These are phyloP conservation scores for Regulus satrapa DNA, from an alignment of 2,113 vertebrate species.

Conservation along the genomic window DNA sequence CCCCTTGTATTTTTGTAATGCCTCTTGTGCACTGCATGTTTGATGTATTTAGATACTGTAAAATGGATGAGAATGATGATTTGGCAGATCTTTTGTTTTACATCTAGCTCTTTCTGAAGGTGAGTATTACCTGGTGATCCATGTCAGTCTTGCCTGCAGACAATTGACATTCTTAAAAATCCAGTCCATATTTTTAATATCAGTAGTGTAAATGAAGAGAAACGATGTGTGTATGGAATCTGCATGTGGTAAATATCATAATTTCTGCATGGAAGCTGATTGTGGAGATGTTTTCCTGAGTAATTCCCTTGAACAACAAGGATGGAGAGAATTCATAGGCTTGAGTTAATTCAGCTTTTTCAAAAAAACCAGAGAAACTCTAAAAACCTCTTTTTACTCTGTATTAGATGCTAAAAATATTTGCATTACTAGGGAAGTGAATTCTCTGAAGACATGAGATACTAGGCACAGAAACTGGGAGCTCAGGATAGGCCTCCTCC, in stretches of 20 bases:
- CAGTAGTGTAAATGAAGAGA: not conserved
- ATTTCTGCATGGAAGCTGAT: not conserved
- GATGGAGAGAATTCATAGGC: not conserved
- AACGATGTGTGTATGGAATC: not conserved
- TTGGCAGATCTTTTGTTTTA: constrained; percentile 56
- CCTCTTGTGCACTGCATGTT: constrained; percentile 47
- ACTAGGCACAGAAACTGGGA: not conserved
- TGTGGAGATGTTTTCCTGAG: not conserved
- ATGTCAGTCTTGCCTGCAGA: not conserved
- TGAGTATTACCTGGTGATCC: constrained; percentile 37
- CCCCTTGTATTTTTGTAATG: constrained; percentile 22
- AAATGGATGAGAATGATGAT: constrained; percentile 34
- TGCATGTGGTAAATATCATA: not conserved
- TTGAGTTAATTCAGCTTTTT: constrained; percentile 4
- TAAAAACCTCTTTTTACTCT: not conserved
- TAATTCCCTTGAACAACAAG: not conserved
- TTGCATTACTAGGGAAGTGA: not conserved
- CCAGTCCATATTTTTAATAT: not conserved
- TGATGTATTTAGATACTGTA: constrained; percentile 20
- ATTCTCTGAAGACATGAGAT: not conserved
- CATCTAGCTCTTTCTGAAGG: constrained; percentile 40
- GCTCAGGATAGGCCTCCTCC: not conserved
- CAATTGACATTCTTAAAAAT: not conserved
- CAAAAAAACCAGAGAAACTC: not conserved
- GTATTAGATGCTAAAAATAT: not conserved